Percentiles rank a stretch among this genome's conserved stretches.
phyloP scores from a whole-genome alignment of 2,797 vertebrate species.

The Lophius americanus region DNA sequence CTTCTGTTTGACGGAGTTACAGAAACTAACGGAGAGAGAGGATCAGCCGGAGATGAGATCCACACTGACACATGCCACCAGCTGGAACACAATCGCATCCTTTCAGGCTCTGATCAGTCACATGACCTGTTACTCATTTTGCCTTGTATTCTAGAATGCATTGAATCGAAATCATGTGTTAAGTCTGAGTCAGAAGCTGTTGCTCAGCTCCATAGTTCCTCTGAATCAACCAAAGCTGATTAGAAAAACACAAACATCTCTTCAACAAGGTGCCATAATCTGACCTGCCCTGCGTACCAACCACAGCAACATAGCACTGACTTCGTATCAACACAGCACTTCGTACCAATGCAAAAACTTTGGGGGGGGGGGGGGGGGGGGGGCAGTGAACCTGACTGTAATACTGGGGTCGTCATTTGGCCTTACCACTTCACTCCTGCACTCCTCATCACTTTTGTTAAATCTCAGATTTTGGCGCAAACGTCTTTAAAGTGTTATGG shows the following conservation, averaged over 20 bases:
- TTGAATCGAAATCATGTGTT: conserved; percentile 45
- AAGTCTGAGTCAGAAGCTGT: conserved; percentile 44
- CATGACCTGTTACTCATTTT: conserved; percentile 56
- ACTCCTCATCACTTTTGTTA: no score
- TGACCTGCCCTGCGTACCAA: no score
- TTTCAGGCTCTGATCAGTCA: conserved; percentile 37
- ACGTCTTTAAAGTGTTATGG: no score
- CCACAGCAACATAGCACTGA: no score
- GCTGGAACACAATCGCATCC: conserved; percentile 47
- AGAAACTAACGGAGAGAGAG: conserved; percentile 13
- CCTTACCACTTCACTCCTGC: no score
- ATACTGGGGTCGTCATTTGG: no score
- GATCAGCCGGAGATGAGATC: conserved; percentile 5
- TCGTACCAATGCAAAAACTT: no score
- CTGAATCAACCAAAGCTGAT: conserved; percentile 39
- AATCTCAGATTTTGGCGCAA: no score
- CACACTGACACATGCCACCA: conserved; percentile 29
- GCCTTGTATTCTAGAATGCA: conserved; percentile 53
- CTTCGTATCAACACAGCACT: no score
- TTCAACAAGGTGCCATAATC: conserved; percentile 15
- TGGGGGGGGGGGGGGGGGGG: no score
- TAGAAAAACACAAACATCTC: conserved; percentile 19
- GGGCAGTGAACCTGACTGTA: no score
- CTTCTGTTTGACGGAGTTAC: conserved; percentile 34
- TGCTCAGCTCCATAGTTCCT: conserved; percentile 25